Percentiles rank a stretch among this genome's conserved stretches.
These are phyloP conservation scores for Grallaria varia DNA, from an alignment of 2,113 vertebrate species.

Conservation along the genomic window DNA sequence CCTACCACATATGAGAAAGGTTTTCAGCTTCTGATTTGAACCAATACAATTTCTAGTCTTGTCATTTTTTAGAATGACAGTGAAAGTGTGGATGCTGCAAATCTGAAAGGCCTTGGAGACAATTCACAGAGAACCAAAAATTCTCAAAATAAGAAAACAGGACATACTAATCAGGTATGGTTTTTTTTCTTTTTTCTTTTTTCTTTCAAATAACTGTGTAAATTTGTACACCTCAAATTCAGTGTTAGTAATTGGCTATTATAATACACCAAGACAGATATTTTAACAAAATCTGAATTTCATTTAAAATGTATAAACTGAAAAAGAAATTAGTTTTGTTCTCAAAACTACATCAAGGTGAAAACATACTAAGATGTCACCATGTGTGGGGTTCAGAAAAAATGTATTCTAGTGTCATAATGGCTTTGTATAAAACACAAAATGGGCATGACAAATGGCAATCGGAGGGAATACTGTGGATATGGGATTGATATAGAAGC, in stretches of 20 bases:
- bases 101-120: background rate
- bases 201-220: background rate
- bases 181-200: background rate
- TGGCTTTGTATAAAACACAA: background rate
- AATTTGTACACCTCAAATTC: background rate
- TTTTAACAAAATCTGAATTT: background rate
- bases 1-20: fast-evolving
- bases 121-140: background rate
- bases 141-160: background rate
- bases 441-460: background rate
- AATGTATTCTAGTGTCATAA: background rate
- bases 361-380: background rate
- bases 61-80: background rate
- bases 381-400: background rate
- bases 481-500: fast-evolving
- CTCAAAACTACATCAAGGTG: background rate
- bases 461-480: background rate
- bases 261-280: background rate
- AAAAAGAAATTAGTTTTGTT: background rate
- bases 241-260: background rate
- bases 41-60: background rate
- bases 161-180: constrained; percentile 20
- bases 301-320: background rate
- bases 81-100: background rate
- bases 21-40: background rate